A percentile compares a stretch with the other conserved stretches of the same genome.
Conservation (phyloP, 2,113 vertebrate genomes). For the Rana temporaria region DNA sequence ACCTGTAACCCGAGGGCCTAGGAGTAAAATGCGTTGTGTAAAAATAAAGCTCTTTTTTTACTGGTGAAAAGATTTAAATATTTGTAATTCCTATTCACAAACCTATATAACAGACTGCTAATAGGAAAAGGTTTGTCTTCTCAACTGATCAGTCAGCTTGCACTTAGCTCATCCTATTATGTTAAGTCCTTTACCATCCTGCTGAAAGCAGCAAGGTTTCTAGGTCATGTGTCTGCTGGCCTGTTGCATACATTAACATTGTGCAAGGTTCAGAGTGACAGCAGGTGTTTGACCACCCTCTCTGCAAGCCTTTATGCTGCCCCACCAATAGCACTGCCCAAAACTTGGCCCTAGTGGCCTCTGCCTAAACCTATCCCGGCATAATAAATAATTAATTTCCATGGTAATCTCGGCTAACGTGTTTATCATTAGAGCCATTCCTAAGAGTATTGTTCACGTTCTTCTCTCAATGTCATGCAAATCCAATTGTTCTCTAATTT, state of each 20-base stretch:
- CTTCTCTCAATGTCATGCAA: background rate
- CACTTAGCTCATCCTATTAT: background rate
- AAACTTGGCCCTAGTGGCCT: constrained; percentile 5
- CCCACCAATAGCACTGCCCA: constrained; percentile 14
- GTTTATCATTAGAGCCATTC: background rate
- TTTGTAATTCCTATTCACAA: background rate
- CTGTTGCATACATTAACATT: constrained; percentile 36
- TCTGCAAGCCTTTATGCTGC: constrained; percentile 4
- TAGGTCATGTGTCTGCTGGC: constrained; percentile 11
- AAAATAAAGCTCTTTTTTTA: no score
- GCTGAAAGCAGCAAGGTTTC: background rate
- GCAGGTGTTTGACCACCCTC: constrained; percentile 6
- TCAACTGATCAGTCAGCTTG: background rate
- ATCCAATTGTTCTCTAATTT: background rate
- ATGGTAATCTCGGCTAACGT: background rate
- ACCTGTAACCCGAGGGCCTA: no score
- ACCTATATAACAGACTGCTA: background rate
- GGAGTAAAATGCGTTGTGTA: no score
- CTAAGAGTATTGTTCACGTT: background rate
- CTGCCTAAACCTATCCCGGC: background rate
- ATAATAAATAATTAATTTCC: constrained; percentile 6
- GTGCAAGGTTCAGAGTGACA: constrained; percentile 16
- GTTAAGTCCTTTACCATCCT: background rate
- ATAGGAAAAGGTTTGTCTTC: background rate
- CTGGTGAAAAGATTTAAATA: no score